Evolutionary conservation across 2,797 vertebrate species (phyloP).

Genomic region (Pyrocephalus nanus): DNA sequence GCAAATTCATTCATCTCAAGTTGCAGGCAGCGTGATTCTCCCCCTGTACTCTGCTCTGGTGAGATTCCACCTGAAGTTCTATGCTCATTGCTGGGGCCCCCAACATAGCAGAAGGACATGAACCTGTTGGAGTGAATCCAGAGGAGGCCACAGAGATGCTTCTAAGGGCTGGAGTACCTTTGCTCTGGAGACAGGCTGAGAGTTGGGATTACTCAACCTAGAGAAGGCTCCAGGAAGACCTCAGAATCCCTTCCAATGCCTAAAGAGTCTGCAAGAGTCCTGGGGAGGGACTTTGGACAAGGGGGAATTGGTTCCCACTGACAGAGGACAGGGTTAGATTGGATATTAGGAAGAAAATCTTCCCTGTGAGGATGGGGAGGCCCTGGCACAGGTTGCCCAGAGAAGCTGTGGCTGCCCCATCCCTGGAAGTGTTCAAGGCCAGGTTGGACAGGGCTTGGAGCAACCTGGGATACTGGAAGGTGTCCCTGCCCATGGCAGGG

Average conservation of each 20-base stretch:
- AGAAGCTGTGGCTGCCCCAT: background rate
- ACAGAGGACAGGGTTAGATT: background rate
- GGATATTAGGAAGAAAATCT: background rate
- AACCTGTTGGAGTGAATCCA: background rate
- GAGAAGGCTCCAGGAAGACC: background rate
- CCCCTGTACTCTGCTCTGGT: background rate
- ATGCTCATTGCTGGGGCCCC: background rate
- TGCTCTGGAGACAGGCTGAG: background rate
- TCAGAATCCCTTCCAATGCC: background rate
- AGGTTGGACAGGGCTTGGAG: background rate
- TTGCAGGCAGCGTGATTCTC: background rate
- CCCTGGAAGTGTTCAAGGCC: background rate
- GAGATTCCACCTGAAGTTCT: background rate
- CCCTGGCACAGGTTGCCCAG: background rate
- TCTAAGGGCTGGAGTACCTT: background rate
- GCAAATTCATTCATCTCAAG: background rate
- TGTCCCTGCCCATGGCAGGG: background rate
- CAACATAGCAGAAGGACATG: background rate
- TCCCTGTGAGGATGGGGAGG: background rate
- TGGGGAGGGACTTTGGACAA: background rate
- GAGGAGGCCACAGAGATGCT: background rate
- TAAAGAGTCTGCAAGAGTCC: background rate
- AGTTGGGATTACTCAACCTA: background rate
- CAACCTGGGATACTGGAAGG: fast-evolving
- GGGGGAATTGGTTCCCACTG: background rate